Evolutionary conservation across 2,113 vertebrate species (phyloP).

Genomic region (Raja brachyura): DNA sequence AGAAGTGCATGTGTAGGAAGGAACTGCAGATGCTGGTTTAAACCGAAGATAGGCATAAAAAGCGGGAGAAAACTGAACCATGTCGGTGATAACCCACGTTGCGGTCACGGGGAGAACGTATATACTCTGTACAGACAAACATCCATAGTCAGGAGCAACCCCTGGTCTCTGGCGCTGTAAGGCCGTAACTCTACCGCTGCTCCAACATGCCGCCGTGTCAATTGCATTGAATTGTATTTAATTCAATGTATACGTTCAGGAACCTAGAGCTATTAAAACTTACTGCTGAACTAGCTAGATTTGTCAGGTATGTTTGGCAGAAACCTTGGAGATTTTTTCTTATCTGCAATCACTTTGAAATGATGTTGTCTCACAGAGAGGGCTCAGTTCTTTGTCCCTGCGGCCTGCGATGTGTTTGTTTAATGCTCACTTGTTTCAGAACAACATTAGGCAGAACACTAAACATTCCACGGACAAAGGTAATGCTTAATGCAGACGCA

Average conservation of each 20-base stretch:
- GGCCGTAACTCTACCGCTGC: no score
- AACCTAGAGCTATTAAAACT: neutral
- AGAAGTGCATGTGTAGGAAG: no score
- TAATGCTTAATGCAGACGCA: slow-evolving; percentile 5
- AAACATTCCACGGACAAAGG: slow-evolving; percentile 6
- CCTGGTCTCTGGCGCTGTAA: no score
- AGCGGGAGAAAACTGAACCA: no score
- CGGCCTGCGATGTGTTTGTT: slow-evolving; percentile 2
- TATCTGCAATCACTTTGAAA: neutral
- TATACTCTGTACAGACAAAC: no score
- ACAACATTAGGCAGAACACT: neutral
- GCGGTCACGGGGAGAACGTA: no score
- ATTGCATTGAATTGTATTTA: neutral
- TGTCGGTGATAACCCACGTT: no score
- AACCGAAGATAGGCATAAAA: no score
- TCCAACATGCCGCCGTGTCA: no score
- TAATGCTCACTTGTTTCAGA: slow-evolving; percentile 17
- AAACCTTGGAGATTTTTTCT: neutral
- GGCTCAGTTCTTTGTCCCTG: neutral
- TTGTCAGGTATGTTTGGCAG: neutral
- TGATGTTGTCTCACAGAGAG: neutral
- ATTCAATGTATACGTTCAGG: neutral
- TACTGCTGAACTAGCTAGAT: neutral
- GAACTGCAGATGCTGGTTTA: no score
- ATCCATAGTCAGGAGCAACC: no score